Conservation (phyloP, 2,113 vertebrate species). For the Vimba vimba region DNA sequence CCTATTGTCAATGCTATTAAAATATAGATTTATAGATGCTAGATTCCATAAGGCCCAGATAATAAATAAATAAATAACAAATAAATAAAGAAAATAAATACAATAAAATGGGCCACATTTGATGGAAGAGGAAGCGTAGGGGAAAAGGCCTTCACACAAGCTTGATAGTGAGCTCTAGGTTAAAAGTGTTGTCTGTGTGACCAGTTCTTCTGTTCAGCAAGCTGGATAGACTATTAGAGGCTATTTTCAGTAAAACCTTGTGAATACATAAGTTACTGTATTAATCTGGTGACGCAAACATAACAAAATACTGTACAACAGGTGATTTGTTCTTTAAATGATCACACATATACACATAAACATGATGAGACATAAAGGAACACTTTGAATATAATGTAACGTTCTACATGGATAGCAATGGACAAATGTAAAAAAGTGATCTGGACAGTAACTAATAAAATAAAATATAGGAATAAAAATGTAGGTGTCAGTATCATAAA, state of each 20-base stretch:
- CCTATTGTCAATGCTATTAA: conserved; percentile 48
- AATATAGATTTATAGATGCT: conserved; percentile 59
- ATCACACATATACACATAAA: conserved; percentile 46
- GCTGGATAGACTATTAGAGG: conserved; percentile 29
- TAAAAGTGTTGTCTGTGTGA: conserved; percentile 26
- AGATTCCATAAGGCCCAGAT: conserved; percentile 59
- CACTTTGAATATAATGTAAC: conserved; percentile 59
- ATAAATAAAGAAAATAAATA: conserved; percentile 67
- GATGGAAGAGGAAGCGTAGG: conserved; percentile 2
- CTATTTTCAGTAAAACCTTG: conserved; percentile 33
- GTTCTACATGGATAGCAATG: conserved; percentile 55
- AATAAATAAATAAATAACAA: conserved; percentile 70
- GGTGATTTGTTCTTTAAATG: conserved; percentile 26
- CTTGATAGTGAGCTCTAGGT: conserved; percentile 27
- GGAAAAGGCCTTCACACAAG: conserved; percentile 35
- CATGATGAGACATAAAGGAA: conserved; percentile 51
- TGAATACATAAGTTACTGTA: conserved; percentile 26
- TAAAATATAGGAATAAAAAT: conserved; percentile 29
- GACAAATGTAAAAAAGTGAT: conserved; percentile 45
- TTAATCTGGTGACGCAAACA: conserved; percentile 39
- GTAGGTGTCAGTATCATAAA: conserved; percentile 40
- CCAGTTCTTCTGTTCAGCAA: conserved; percentile 40
- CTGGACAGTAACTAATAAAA: conserved; percentile 30
- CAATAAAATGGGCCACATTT: conserved; percentile 52
- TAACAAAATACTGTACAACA: conserved; percentile 48